These are phyloP conservation scores for Rhopalosiphum maidis DNA, from an alignment of 1,140 invertebrate species.

Conservation along the genomic window DNA sequence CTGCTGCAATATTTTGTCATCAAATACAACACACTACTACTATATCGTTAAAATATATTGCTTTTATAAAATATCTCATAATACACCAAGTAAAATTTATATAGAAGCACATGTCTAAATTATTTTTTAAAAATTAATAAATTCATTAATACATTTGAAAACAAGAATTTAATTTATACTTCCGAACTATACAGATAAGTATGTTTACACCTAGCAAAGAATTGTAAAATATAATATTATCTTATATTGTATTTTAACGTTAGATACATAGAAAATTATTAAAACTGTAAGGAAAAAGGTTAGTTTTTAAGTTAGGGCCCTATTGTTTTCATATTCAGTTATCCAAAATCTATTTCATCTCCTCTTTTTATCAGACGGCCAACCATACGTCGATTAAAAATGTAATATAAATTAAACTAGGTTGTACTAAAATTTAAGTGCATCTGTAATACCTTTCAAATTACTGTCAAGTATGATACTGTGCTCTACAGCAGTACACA, in stretches of 20 bases:
- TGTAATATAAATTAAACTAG: neutral
- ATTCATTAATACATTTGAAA: neutral
- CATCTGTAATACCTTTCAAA: neutral
- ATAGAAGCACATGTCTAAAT: neutral
- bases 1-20: too few relatives aligned
- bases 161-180: neutral
- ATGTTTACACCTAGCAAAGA: neutral
- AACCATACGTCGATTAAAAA: neutral
- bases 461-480: neutral
- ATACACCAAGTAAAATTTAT: neutral
- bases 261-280: neutral
- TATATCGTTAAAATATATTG: too few relatives aligned
- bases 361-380: neutral
- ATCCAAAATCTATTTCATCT: neutral
- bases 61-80: too few relatives aligned
- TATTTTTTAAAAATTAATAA: neutral
- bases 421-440: neutral
- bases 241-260: neutral
- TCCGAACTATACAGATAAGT: neutral
- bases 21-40: too few relatives aligned
- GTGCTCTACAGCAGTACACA: neutral
- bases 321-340: neutral
- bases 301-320: neutral
- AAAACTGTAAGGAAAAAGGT: neutral
- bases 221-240: too few relatives aligned